Evolutionary conservation across 2,797 vertebrate species (phyloP).

Genomic region (Okamejei kenojei): DNA sequence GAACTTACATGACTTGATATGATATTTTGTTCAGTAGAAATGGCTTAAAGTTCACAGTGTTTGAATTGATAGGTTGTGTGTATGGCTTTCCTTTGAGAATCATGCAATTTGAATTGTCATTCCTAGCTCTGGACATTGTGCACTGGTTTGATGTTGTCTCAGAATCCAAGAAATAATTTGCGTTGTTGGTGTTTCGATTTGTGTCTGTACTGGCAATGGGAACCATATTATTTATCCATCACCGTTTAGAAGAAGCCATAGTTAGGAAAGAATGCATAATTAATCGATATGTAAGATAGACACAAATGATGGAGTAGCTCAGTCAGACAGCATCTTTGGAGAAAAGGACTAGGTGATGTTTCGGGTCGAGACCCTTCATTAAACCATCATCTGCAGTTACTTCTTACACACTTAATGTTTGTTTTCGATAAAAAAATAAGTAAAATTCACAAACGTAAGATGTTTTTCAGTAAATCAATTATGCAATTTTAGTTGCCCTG

Average conservation of each 20-base stretch:
- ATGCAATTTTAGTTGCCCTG: too few relatives aligned
- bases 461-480: background rate
- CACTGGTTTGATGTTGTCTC: background rate
- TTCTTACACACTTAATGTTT: background rate
- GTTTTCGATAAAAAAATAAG: background rate
- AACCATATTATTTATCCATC: background rate
- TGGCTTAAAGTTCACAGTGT: background rate
- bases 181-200: background rate
- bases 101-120: background rate
- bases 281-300: background rate
- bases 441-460: background rate
- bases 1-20: background rate
- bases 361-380: too few relatives aligned
- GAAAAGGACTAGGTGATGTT: too few relatives aligned
- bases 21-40: background rate
- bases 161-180: background rate
- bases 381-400: too few relatives aligned
- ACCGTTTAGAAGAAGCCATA: background rate
- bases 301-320: too few relatives aligned
- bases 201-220: background rate
- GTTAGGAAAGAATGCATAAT: background rate
- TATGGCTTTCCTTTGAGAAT: background rate
- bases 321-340: too few relatives aligned
- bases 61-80: background rate
- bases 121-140: background rate